A percentile compares a stretch with the other conserved stretches of the same genome.
Evolutionary conservation across 2,113 vertebrate genomes (phyloP).

Genomic region (Siniperca chuatsi): DNA sequence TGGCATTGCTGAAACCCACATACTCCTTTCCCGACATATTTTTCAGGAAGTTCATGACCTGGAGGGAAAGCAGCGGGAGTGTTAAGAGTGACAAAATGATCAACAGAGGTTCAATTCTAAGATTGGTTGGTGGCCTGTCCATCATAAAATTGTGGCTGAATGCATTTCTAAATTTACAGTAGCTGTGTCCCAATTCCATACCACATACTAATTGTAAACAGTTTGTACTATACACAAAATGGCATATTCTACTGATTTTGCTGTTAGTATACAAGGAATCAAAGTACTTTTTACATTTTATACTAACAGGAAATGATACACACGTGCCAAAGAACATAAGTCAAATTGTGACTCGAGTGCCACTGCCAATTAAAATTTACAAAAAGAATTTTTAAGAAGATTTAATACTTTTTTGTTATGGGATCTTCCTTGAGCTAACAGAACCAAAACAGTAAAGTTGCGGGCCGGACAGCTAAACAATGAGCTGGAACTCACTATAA

Average conservation of each 20-base stretch:
- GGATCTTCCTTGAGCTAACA: background rate
- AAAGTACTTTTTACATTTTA: background rate
- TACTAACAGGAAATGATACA: background rate
- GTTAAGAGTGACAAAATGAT: background rate
- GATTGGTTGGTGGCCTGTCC: background rate
- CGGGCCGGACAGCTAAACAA: no score
- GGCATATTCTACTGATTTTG: no score
- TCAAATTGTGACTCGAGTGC: background rate
- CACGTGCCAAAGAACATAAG: background rate
- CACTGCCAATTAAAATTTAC: background rate
- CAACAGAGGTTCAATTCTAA: background rate
- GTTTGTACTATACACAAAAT: background rate
- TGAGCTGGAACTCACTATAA: no score
- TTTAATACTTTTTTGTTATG: background rate
- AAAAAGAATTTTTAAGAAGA: no score
- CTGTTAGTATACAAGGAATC: background rate
- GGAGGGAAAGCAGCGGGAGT: slow-evolving; percentile 26
- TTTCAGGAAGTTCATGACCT: slow-evolving; percentile 98
- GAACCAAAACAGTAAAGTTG: no score
- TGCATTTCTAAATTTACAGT: background rate
- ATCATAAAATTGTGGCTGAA: background rate
- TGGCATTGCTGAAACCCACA: slow-evolving; percentile 98
- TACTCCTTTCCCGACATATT: slow-evolving; percentile 98
- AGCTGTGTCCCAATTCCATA: background rate
- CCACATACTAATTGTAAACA: background rate